Conservation (phyloP, 2,113 vertebrate genomes). For the Pao palembangensis region DNA sequence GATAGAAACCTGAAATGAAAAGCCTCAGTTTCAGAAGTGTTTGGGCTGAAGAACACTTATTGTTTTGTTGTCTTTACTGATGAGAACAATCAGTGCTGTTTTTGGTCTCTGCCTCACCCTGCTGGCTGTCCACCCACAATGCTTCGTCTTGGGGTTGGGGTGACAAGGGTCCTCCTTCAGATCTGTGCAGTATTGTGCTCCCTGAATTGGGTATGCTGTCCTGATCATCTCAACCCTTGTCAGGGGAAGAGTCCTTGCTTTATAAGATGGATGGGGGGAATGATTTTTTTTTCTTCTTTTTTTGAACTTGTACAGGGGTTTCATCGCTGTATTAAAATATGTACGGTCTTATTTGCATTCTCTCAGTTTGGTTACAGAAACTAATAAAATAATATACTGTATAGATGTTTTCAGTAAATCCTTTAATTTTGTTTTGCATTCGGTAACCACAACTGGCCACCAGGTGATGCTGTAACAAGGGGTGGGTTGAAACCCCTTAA, state of each 20-base stretch:
- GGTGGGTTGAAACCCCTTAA: no score
- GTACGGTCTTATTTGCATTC: slow-evolving; percentile 99
- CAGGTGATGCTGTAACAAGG: slow-evolving; percentile 26
- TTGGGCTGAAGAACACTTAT: slow-evolving; percentile 59
- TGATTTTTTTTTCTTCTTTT: slow-evolving; percentile 69
- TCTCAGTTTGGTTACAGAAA: slow-evolving; percentile 99
- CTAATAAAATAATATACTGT: slow-evolving; percentile 98
- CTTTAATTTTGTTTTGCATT: neutral
- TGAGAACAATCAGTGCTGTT: slow-evolving; percentile 62
- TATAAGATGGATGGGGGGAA: slow-evolving; percentile 49
- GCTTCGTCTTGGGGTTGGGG: slow-evolving; percentile 52
- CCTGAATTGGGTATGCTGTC: slow-evolving; percentile 42
- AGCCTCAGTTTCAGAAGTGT: slow-evolving; percentile 52
- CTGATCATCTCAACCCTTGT: slow-evolving; percentile 41
- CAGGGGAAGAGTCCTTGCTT: slow-evolving; percentile 52
- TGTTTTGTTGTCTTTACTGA: slow-evolving; percentile 58
- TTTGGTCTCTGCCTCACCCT: slow-evolving; percentile 60
- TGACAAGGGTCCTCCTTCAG: slow-evolving; percentile 48
- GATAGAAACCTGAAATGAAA: slow-evolving; percentile 34
- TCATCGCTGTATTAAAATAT: slow-evolving; percentile 99
- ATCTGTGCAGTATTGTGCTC: slow-evolving; percentile 60
- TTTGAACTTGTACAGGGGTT: slow-evolving; percentile 99
- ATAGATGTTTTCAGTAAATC: slow-evolving; percentile 18
- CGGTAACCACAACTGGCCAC: slow-evolving; percentile 16
- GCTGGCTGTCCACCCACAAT: slow-evolving; percentile 50